Percentiles rank a stretch among this genome's conserved stretches.
These are phyloP conservation scores for Cephus pygmeus DNA, from an alignment of 2,888 invertebrate genomes.

Conservation along the genomic window DNA sequence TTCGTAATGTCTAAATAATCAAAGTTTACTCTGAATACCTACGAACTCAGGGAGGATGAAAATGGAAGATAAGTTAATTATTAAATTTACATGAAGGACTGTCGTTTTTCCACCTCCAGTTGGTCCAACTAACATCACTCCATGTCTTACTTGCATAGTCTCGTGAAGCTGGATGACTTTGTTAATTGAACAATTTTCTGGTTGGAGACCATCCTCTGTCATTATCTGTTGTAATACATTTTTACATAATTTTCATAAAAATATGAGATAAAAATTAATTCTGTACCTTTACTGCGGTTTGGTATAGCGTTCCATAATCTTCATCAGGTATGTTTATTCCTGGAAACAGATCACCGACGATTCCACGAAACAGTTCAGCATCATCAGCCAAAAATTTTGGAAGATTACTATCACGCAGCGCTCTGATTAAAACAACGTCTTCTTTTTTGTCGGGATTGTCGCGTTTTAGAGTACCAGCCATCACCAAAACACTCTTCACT, in stretches of 20 bases:
- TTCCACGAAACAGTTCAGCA: constrained; percentile 84
- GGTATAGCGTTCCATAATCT: constrained; percentile 82
- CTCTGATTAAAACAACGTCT: constrained; percentile 85
- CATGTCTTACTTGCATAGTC: constrained; percentile 91
- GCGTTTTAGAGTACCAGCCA: constrained; percentile 90
- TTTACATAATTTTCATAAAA: neutral
- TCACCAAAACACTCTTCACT: constrained; percentile 91
- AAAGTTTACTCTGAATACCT: neutral
- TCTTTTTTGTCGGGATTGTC: constrained; percentile 86
- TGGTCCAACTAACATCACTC: constrained; percentile 92
- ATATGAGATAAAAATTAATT: neutral
- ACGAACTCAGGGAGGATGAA: neutral
- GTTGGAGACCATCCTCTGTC: constrained; percentile 73
- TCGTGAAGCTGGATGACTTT: constrained; percentile 90
- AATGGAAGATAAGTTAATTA: neutral
- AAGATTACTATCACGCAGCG: constrained; percentile 88
- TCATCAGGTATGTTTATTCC: constrained; percentile 82
- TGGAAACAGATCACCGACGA: constrained; percentile 90
- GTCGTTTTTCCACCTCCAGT: constrained; percentile 89
- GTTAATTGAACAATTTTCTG: constrained; percentile 74
- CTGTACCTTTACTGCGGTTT: constrained; percentile 67
- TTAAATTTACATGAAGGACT: constrained; percentile 72
- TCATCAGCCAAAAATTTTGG: constrained; percentile 92
- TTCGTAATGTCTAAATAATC: constrained; percentile 73
- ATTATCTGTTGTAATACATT: constrained; percentile 62